Evolutionary conservation across 2,113 vertebrate genomes (phyloP), one percentile per base, ranked within the genome.

Genomic region (Microtus oregoni): DNA sequence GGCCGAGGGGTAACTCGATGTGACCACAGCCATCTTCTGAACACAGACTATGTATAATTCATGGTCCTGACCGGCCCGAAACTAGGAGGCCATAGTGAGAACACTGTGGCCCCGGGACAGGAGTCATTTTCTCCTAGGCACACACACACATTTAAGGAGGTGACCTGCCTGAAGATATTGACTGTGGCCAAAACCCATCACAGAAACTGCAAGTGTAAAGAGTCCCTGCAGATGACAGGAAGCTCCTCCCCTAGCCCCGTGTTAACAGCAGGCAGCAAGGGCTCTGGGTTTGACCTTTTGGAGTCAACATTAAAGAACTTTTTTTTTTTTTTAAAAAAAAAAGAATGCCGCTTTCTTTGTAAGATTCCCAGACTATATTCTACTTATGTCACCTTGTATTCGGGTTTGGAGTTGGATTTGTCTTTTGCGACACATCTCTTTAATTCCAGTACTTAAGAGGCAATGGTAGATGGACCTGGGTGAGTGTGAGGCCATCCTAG

Each of bases 181-280:
- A 92, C 47, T 88, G 22, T 52, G n/a, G 93, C 79, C 73, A 38
- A 94, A 32, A 95, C 41, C 81, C 87, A 92, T 65, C 79, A 96
- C 35, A 79, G 65, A 47, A 92, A 38, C 2, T 7, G 5, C 75
- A 76, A 90, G 72, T 22, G 13, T 79, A 70, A 78, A 82, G 52
- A 86, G 41, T 88, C 67, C 19, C 2, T 22, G 88, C 1, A 72
- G 47, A 89, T 24, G 38, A 52, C 52, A 86, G 88, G 90, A 89
- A 55, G 32, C 72, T 92, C 35, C 61, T 96, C 67, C 0, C 77
- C 67, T 79, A 91, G 41, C 28, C 78, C 12, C 24, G 20, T 15
- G 32, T 79, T 95, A 92, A 92, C 28, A 73, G 63, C 83, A 97
- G 28, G 78, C 32, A 90, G 78, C 50, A 44, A 93, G 44, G 63